Conservation (phyloP, 1,140 invertebrate species). For the Drosophila miranda region DNA sequence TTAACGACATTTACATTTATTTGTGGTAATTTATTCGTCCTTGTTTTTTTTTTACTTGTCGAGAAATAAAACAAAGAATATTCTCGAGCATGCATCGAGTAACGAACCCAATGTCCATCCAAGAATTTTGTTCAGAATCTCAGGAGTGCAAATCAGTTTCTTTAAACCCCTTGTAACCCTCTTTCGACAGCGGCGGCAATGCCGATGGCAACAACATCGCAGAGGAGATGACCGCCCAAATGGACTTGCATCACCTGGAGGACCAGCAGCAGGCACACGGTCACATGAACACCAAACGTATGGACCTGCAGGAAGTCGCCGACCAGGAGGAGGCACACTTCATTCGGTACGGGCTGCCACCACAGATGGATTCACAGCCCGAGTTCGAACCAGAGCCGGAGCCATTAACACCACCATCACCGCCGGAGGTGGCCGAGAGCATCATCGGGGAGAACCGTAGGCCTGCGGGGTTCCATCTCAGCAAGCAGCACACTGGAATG, state of each 20-base stretch:
- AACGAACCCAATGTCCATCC: constrained; percentile 1
- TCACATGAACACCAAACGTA: too few species aligned
- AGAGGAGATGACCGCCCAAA: constrained; percentile 54
- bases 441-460: constrained; percentile 66
- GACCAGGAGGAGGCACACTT: constrained; percentile 11
- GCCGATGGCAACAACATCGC: constrained; percentile 43
- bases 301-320: constrained; percentile 1
- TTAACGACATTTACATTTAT: constrained; percentile 36
- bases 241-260: constrained; percentile 53
- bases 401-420: constrained; percentile 45
- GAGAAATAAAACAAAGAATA: constrained; percentile 63
- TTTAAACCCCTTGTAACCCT: constrained; percentile 28
- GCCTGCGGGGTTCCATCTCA: constrained; percentile 67
- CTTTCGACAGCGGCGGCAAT: constrained; percentile 51
- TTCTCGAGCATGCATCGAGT: constrained; percentile 14
- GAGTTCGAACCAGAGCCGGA: constrained; percentile 44
- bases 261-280: background rate
- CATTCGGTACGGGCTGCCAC: too few species aligned
- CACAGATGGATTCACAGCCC: constrained; percentile 29
- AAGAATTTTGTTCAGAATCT: too few species aligned
- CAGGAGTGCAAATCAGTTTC: constrained; percentile 6
- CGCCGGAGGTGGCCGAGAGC: constrained; percentile 63
- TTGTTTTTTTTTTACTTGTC: constrained; percentile 57
- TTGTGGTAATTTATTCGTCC: constrained; percentile 54
- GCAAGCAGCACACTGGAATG: constrained; percentile 81